Evolutionary conservation across 2,888 invertebrate species (phyloP).

Genomic region (Cynaeus angustus): DNA sequence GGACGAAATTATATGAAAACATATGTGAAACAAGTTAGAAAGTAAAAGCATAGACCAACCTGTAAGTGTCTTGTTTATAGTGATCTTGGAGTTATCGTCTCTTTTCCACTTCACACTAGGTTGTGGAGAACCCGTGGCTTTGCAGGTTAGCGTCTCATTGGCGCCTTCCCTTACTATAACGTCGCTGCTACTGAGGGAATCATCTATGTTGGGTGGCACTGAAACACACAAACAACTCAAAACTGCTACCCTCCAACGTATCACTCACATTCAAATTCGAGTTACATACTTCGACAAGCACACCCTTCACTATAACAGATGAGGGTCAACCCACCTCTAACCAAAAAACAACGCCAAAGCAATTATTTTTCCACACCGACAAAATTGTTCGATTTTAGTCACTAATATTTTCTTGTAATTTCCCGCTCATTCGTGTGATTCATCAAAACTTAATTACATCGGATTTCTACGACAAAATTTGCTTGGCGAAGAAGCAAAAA

Average conservation of each 20-base stretch:
- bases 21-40: slow-evolving; percentile 49
- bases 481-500: slow-evolving; percentile 29
- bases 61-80: slow-evolving; percentile 87
- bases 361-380: too few relatives aligned
- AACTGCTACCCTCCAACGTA: slow-evolving; percentile 8
- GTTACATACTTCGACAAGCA: slow-evolving; percentile 13
- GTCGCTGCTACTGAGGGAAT: slow-evolving; percentile 92
- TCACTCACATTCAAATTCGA: slow-evolving; percentile 9
- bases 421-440: too few relatives aligned
- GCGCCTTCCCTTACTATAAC: slow-evolving; percentile 92
- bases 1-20: slow-evolving; percentile 45
- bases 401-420: too few relatives aligned
- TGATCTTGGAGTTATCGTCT: slow-evolving; percentile 90
- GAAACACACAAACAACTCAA: slow-evolving; percentile 62
- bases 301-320: too few relatives aligned
- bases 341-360: too few relatives aligned
- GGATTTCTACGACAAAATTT: too few relatives aligned
- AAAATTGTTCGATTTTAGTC: too few relatives aligned
- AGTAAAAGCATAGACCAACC: slow-evolving; percentile 72
- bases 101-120: slow-evolving; percentile 94
- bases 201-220: slow-evolving; percentile 95
- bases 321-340: too few relatives aligned
- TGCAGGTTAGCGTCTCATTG: slow-evolving; percentile 91
- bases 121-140: slow-evolving; percentile 91
- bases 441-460: too few relatives aligned